phyloP scores from a whole-genome alignment of 2,113 vertebrate genomes.

The Chloroceryle aenea region DNA sequence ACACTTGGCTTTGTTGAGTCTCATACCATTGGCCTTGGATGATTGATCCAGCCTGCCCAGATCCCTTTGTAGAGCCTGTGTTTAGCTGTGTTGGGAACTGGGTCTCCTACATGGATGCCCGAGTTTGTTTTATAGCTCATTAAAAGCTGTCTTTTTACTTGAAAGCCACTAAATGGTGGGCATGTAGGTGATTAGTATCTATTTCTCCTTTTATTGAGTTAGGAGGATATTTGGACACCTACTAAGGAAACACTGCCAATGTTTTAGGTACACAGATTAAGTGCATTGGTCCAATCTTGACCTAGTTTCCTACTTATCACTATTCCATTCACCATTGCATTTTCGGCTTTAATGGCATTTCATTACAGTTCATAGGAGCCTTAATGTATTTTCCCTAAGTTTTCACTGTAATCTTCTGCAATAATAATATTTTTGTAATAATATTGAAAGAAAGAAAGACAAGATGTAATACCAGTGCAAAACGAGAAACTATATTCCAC shows the following conservation, averaged over 20 bases:
- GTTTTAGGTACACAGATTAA: background rate
- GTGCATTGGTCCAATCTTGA: background rate
- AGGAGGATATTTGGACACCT: background rate
- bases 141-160: background rate
- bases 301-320: background rate
- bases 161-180: background rate
- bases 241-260: background rate
- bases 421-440: background rate
- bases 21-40: background rate
- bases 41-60: background rate
- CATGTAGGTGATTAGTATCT: background rate
- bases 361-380: background rate
- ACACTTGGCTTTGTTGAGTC: too few relatives aligned
- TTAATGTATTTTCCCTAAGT: background rate
- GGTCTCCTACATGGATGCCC: background rate
- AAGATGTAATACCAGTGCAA: background rate
- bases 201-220: background rate
- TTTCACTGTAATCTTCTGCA: background rate
- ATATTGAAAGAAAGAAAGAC: background rate
- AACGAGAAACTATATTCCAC: background rate
- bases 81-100: background rate
- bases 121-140: background rate
- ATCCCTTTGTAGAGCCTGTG: background rate
- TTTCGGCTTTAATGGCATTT: background rate
- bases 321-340: background rate